phyloP scores from a whole-genome alignment of 2,888 invertebrate genomes.

The Torymus auratus region DNA sequence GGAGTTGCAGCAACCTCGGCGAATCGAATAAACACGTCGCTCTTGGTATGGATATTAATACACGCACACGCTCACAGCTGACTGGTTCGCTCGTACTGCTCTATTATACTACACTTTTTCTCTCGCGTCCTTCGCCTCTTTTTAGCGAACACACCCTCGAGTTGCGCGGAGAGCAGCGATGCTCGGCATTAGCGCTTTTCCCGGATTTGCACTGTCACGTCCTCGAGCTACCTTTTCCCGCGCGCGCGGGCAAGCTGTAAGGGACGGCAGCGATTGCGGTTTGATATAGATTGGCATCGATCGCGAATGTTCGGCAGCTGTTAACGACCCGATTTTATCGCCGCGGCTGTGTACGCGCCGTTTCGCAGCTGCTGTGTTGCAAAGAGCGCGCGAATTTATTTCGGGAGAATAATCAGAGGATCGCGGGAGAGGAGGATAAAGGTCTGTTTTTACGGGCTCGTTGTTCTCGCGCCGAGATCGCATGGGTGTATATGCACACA shows the following conservation, averaged over 20 bases:
- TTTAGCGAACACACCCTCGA: conserved; percentile 1
- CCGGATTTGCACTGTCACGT: conserved; percentile 57
- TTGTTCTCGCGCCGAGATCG: too few relatives aligned
- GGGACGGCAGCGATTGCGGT: conserved; percentile 24
- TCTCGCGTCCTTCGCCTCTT: conserved; percentile 28
- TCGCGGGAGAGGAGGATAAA: background rate
- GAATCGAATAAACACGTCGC: too few relatives aligned
- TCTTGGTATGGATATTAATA: too few relatives aligned
- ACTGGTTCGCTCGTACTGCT: too few relatives aligned
- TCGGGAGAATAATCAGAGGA: background rate
- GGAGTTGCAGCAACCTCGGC: too few relatives aligned
- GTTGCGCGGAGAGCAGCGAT: background rate
- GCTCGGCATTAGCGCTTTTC: conserved; percentile 23
- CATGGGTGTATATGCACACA: too few relatives aligned
- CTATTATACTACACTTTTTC: too few relatives aligned
- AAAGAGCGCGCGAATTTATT: background rate
- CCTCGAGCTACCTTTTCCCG: conserved; percentile 23
- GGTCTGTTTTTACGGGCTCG: background rate
- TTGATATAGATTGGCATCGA: conserved; percentile 36
- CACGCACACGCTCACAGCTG: too few relatives aligned
- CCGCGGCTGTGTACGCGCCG: too few relatives aligned
- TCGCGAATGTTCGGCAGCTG: too few relatives aligned
- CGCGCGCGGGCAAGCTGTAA: background rate
- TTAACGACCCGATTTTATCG: too few relatives aligned
- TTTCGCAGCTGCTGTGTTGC: background rate